Conservation (phyloP, 2,797 vertebrate genomes). For the Hybognathus amarus region DNA sequence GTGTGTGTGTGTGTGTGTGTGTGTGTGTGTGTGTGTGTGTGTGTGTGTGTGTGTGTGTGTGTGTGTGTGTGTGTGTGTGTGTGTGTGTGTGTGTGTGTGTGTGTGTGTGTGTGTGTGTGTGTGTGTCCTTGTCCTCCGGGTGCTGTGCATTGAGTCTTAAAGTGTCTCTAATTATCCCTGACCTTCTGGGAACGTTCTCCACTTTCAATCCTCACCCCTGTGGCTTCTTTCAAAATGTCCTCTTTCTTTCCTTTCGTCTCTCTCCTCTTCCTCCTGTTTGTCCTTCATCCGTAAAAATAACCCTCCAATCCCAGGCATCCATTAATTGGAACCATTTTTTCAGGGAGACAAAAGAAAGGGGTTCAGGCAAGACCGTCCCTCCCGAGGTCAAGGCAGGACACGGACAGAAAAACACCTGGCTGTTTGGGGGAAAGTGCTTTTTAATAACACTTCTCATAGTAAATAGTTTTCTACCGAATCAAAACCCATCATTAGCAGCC, state of each 20-base stretch:
- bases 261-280: conserved; percentile 56
- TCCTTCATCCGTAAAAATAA: conserved; percentile 69
- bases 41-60: background rate
- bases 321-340: conserved; percentile 78
- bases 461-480: conserved; percentile 69
- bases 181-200: conserved; percentile 76
- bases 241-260: conserved; percentile 58
- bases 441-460: conserved; percentile 63
- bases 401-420: conserved; percentile 66
- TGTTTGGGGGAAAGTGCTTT: conserved; percentile 49
- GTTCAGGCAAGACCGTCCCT: conserved; percentile 49
- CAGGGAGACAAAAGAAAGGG: conserved; percentile 66
- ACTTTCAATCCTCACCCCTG: conserved; percentile 56
- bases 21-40: background rate
- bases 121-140: conserved; percentile 66
- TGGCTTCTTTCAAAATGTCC: conserved; percentile 51
- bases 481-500: conserved; percentile 64
- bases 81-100: background rate
- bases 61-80: background rate
- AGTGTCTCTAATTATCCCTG: conserved; percentile 84
- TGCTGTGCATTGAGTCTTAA: conserved; percentile 75
- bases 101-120: conserved; percentile 11
- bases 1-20: background rate
- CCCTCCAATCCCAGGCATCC: conserved; percentile 64
- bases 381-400: conserved; percentile 76